Evolutionary conservation across 2,113 vertebrate genomes (phyloP), one percentile per base, ranked within the genome.

Genomic region (Calyptommatus sinebrachiatus): DNA sequence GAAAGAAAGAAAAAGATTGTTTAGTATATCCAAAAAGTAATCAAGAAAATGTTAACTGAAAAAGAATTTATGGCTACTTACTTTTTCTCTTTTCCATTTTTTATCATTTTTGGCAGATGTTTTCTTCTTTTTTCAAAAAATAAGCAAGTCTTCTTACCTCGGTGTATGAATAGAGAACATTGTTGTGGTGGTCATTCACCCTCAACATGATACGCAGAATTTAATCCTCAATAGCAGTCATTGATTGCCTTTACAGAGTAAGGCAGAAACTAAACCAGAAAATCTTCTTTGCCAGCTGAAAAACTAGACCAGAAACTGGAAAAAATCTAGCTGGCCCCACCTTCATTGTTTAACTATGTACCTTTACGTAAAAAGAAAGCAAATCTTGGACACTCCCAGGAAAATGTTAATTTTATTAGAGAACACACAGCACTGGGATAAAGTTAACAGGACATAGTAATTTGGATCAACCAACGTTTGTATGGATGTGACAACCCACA

Each of bases 261-360:
- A 76, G 0, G 73, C 73, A 62, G 45, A 0, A 72, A 57, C 0
- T 0, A 90, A 92, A 91, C 91, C 79, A 84, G 88, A 92, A 90
- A 90, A 75, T 88, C 91, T 83, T 78, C 91, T 92, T 89, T 89
- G 83, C 50, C 71, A 83, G 73, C 80, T 72, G 86, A 84, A 86
- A 72, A 89, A 73, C 76, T 12, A 0, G 77, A 83, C 1, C 16
- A 29, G 65, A n/a, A 28, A 86, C 83, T 84, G 74, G 89, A 83
- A 83, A 63, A 70, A 66, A 86, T 76, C 77, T 0, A n/a, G 0
- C 7, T 0, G 0, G 89, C 91, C 88, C 89, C 91, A 89, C 91
- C 91, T 92, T 0, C 63, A 0, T 66, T 0, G 1, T 83, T 89
- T 81, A 90, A 80, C 88, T 81, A 83, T 79, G 57, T 61, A 80